Evolutionary conservation across 2,113 vertebrate species (phyloP).

Genomic region (Garra rufa): DNA sequence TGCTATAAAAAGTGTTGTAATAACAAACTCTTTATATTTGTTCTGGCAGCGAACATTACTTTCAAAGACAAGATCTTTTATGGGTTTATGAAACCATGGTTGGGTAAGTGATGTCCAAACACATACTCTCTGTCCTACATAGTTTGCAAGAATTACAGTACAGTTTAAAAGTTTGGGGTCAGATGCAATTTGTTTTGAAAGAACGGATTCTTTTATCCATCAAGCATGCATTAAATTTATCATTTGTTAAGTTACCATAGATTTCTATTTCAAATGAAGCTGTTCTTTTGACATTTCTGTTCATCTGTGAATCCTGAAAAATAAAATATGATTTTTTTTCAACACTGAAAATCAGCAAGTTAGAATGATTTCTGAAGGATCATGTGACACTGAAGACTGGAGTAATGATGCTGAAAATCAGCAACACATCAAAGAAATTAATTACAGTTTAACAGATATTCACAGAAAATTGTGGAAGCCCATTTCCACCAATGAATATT

Average conservation of each 20-base stretch:
- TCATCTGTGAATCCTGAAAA: too few species aligned
- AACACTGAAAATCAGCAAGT: too few species aligned
- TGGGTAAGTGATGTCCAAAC: constrained; percentile 80
- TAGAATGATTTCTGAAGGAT: too few species aligned
- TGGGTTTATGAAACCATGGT: constrained; percentile 87
- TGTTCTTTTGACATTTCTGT: too few species aligned
- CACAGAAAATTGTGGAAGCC: too few species aligned
- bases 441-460: background rate
- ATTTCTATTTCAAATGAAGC: too few species aligned
- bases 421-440: background rate
- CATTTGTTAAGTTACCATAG: background rate
- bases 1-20: background rate
- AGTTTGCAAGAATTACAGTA: background rate
- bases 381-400: background rate
- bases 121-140: background rate
- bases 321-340: too few species aligned
- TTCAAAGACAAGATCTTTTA: constrained; percentile 87
- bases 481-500: too few species aligned
- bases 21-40: background rate
- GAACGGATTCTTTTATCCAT: background rate
- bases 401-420: background rate
- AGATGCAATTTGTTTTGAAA: background rate
- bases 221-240: background rate
- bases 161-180: background rate
- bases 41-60: constrained; percentile 77